phyloP scores from a whole-genome alignment of 2,113 vertebrate genomes.

The Sphyrna mokarran region DNA sequence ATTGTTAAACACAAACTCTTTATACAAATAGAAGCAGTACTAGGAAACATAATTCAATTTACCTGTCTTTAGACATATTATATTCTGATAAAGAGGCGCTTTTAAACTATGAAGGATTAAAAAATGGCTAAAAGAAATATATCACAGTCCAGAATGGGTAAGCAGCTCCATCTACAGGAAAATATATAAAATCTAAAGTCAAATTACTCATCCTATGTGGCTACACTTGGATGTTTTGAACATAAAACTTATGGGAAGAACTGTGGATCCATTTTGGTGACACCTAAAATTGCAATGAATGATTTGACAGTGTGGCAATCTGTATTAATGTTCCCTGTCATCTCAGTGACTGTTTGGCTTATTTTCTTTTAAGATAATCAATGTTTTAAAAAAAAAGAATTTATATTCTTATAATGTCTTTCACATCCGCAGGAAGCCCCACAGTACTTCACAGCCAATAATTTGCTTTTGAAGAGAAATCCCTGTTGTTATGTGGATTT shows the following conservation, averaged over 20 bases:
- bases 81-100: background rate
- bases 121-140: background rate
- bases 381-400: background rate
- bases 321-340: background rate
- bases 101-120: background rate
- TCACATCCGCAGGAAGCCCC: background rate
- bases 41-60: constrained; percentile 23
- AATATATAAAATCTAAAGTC: background rate
- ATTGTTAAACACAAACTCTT: background rate
- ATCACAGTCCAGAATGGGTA: background rate
- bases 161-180: constrained; percentile 34
- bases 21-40: background rate
- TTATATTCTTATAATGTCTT: background rate
- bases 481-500: background rate
- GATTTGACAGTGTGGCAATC: background rate
- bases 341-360: background rate
- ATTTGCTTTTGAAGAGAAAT: background rate
- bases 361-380: background rate
- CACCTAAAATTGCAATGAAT: background rate
- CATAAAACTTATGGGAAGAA: background rate
- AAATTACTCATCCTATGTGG: background rate
- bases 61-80: background rate
- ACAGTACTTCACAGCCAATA: background rate
- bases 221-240: background rate
- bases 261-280: background rate